Evolutionary conservation across 2,113 vertebrate genomes (phyloP), one percentile per base, ranked within the genome.

Genomic region (Epinephelus cyanopodus): DNA sequence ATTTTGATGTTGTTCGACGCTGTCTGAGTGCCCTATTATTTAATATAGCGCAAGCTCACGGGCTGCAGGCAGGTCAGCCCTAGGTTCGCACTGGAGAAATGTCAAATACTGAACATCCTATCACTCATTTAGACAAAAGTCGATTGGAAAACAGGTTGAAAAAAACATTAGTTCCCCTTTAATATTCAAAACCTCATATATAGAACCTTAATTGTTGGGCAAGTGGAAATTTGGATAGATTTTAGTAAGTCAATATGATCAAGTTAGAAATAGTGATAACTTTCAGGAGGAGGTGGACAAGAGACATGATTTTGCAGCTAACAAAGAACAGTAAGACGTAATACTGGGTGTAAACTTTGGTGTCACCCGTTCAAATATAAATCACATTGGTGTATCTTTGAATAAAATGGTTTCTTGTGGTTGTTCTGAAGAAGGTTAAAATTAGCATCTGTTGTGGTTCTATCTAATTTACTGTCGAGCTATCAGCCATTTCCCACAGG

Each of bases 401-500:
- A 56, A 71, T 21, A 14, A 76, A 64, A 50, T 25, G 12, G 4
- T 37, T 42, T 45, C 53, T 11, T 29, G 19, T 56, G 17, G 21
- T 74, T 90, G 79, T 77, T 90, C 42, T 62, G 58, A 64, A 53
- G 67, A 7, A 15, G 56, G 76, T 48, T 85, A 88, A 89, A 92
- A 85, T 86, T 85, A 89, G 76, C 74, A 72, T 86, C 79, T 76
- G 60, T 73, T 85, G 64, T 61, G 58, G 57, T 85, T 87, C 42
- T 79, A 75, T 82, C 67, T 91, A 92, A 92, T 90, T 89, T 80
- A 86, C 85, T 81, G 58, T 81, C 88, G 75, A 89, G 72, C 87
- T 53, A 74, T 72, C 72, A 84, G 86, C 77, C 77, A 91, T 93
- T 93, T 92, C 91, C 88, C 87, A 64, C 81, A 89, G 89, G 91